Percentiles rank a stretch among this genome's conserved stretches.
Conservation (phyloP, 1,140 invertebrate species). For the Lordiphosa clarofinis region DNA sequence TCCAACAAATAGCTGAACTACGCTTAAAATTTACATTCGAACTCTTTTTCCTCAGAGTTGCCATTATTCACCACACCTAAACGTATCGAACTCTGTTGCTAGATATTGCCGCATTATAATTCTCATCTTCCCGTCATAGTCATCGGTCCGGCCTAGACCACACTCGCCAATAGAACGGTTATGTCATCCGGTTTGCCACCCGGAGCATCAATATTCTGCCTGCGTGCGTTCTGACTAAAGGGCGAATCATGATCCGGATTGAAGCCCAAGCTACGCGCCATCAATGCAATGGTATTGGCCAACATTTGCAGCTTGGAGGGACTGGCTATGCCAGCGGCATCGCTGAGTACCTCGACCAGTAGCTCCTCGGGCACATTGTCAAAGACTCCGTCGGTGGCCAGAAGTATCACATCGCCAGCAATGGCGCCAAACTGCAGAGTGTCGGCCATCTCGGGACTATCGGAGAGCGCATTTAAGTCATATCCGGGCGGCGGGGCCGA, state of each 20-base stretch:
- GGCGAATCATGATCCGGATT: constrained; percentile 96
- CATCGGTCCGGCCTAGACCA: constrained; percentile 79
- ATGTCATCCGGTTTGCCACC: constrained; percentile 99
- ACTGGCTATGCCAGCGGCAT: constrained; percentile 84
- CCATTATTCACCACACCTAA: too few relatives aligned
- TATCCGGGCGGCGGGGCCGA: constrained; percentile 93
- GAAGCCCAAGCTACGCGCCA: constrained; percentile 95
- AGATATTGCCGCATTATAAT: constrained; percentile 13
- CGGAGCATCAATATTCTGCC: constrained; percentile 93
- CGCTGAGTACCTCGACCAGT: constrained; percentile 81
- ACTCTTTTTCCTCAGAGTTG: too few relatives aligned
- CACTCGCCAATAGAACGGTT: constrained; percentile 94
- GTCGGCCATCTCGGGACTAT: constrained; percentile 94
- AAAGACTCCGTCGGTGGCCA: constrained; percentile 98
- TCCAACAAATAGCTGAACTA: too few relatives aligned
- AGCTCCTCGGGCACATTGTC: constrained; percentile 96
- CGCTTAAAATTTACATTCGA: too few relatives aligned
- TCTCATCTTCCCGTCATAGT: neutral
- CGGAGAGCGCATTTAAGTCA: constrained; percentile 89
- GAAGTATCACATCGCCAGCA: constrained; percentile 95
- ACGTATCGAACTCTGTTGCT: constrained; percentile 2
- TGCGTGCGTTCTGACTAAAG: constrained; percentile 93
- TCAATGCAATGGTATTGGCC: constrained; percentile 95
- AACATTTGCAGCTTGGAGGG: constrained; percentile 89
- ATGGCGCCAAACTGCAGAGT: constrained; percentile 93